Base-by-base conservation (phyloP, 2,888 invertebrate species). In the Orchesellides sinensis region DNA sequence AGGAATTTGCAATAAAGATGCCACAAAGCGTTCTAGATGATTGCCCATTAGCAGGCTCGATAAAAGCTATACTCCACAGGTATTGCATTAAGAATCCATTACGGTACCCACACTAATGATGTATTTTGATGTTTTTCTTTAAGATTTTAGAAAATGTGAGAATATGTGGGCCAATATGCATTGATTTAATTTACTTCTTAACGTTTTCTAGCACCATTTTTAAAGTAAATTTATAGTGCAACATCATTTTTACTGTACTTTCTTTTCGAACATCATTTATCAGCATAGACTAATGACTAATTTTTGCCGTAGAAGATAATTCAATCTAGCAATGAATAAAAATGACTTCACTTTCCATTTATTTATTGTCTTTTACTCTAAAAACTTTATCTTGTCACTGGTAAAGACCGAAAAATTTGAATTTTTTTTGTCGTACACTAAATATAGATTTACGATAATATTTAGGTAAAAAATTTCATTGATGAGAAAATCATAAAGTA, bases 21-120 rank as follows among this genome's bases (percentile, higher is more conserved):
- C n/a, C 47, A 63, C 52, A 56, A 61, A 72, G n/a, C n/a, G 23
- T 73, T 81, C 73, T 45, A 73, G 80, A 68, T 49, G 49, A 59
- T 27, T 68, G 68, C 66, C 21, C 70, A 73, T 21, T 66, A 61
- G 59, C 73, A 81, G 73, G 73, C 66, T 70, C 17, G 23, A 35
- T 32, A 32, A 27, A 65, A n/a, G n/a, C n/a, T n/a, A n/a, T n/a
- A n/a, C n/a, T n/a, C n/a, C n/a, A n/a, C n/a, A n/a, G n/a, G n/a
- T n/a, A n/a, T n/a, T n/a, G 45, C 65, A 72, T 72, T 65, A 70
- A 47, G 54, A 45, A 45, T 21, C 54, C 59, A 73, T 80, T 73
- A 73, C 19, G 65, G 47, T 56, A 32, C 66, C 79, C 23, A 72
- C 65, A 12, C 6, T 69, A 65, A 78, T 69, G 70, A 61, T 63